A percentile compares a stretch with the other conserved stretches of the same genome.
Conservation (phyloP, 2,797 vertebrate genomes). For the Sebastes minor region DNA sequence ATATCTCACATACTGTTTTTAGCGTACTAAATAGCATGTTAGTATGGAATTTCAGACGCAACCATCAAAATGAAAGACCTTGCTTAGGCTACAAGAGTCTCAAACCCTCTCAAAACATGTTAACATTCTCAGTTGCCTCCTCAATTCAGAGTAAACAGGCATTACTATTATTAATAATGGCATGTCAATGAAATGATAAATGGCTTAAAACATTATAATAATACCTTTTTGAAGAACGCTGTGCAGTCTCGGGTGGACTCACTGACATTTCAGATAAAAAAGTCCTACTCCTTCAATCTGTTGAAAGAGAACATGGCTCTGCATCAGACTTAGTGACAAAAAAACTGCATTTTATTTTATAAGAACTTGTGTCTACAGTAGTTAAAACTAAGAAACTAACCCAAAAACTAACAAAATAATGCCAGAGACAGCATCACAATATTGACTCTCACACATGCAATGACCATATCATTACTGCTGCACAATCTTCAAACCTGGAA, state of each 20-base stretch:
- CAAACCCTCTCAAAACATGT: neutral
- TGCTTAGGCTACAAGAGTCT: neutral
- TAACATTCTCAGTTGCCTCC: neutral
- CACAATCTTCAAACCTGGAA: neutral
- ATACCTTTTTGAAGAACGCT: constrained; percentile 78
- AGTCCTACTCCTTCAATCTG: constrained; percentile 66
- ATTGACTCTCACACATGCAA: neutral
- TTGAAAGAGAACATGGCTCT: constrained; percentile 49
- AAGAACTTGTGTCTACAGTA: neutral
- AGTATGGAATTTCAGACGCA: too few species aligned
- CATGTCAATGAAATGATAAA: neutral
- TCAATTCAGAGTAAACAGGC: neutral
- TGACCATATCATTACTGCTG: neutral
- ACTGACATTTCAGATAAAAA: constrained; percentile 78
- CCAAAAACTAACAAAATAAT: neutral
- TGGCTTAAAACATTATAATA: neutral
- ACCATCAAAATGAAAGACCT: neutral
- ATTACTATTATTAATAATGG: neutral
- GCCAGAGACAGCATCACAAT: neutral
- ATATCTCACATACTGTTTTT: too few species aligned
- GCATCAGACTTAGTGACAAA: constrained; percentile 31
- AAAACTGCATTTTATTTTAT: neutral
- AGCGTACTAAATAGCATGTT: too few species aligned
- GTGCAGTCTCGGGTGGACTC: constrained; percentile 76
- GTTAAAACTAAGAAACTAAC: neutral